Base-by-base conservation (phyloP, 2,113 vertebrate genomes). In the Pterocles gutturalis region DNA sequence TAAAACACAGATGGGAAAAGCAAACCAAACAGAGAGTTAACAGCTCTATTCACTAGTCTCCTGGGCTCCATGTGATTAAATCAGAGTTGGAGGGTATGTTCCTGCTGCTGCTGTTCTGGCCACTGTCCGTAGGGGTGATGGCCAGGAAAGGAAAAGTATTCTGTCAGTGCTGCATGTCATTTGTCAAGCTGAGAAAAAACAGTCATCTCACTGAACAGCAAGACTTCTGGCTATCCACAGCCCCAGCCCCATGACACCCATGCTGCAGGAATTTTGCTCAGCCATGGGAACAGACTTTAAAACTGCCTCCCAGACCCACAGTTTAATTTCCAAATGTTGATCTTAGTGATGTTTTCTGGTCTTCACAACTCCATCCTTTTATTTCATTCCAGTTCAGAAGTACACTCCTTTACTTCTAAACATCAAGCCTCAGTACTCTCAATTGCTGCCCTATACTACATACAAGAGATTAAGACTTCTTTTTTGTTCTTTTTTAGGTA, bases 41-140 rank as follows among this genome's bases (percentile, higher is more conserved):
- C 94, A 57, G 90, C 96, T 96, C 90, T 93, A 95, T 95, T 97
- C 95, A 95, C 94, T 82, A 49, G 83, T 96, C 96, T 96, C 96
- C 94, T 96, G 96, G 95, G 96, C 87, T 96, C 90, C 83, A 33
- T 76, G 90, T 84, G 92, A 96, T 97, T 97, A 93, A 92, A 91
- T 96, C 96, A 73, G 96, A 87, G 66, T 91, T 96, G 77, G 73
- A 96, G 92, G 81, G 90, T 95, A 58, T 76, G 89, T 94, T 96
- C 83, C 77, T 89, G 94, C 93, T 92, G 94, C 97, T 97, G 96
- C 97, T 95, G 96, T 96, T 97, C 97, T 97, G 97, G 97, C 96
- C 92, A 95, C 80, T 93, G 95, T 96, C 96, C 95, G 89, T 18
- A 91, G 89, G 89, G 97, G 97, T 94, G 94, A 96, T 96, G 94